Base-by-base conservation (phyloP, 2,888 invertebrate genomes). In the Hermodice carunculata region DNA sequence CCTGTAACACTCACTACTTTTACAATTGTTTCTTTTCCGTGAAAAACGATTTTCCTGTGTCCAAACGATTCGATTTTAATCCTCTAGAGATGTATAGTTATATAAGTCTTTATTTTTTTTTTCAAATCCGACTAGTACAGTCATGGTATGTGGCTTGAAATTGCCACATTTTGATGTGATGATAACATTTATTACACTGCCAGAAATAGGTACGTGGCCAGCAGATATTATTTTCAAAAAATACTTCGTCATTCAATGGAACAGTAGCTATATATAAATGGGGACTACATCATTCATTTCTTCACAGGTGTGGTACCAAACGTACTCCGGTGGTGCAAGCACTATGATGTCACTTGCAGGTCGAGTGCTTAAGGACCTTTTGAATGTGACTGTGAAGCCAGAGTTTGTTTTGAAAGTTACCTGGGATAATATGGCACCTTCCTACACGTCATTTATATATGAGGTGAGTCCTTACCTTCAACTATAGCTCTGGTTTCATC, bases 381-480 rank as follows among this genome's bases (percentile, higher is more conserved):
- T n/a, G 3, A 31, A 31, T n/a, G 32, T 57, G 17, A 44, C 17
- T 5, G 3, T 44, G 5, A n/a, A 3, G 17, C 29, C 57, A 8
- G 46, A 44, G 32, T 57, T 44, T 31, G 34, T 57, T 11, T 42
- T 57, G 19, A 57, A 57, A n/a, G 57, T 57, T 34, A 57, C 57
- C 4, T 57, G 57, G 57, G n/a, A 29, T 2, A 57, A 57, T 22
- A 57, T 57, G 57, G 57, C 57, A 17, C 57, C 57, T 1, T 14
- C 24, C 29, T 57, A 57, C 34, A 29, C 2, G 29, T 43, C 57
- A 3, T 22, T 44, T 6, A 28, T 46, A 2, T 26, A 43, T 19
- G 46, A 57, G 32, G 57, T 57, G 46, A 17, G 44, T 19, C 6
- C 46, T 14, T 44, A 44, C 6, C 6, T 11, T 44, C 11, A 44